A percentile compares a stretch with the other conserved stretches of the same genome.
Conservation (phyloP, 92 coral and sea anemone species). For the Actinernus sp. region DNA sequence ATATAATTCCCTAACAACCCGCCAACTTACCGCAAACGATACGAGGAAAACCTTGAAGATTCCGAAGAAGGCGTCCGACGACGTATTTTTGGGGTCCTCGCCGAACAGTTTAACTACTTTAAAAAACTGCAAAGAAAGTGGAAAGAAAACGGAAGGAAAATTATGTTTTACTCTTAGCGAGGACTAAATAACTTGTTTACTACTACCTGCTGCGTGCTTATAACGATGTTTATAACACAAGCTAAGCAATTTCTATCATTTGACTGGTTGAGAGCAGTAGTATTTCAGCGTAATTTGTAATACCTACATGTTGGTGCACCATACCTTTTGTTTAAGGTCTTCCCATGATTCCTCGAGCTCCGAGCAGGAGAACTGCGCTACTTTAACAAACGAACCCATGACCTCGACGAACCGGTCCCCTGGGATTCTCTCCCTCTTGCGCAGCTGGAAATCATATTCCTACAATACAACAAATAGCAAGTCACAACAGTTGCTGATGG, state of each 20-base stretch:
- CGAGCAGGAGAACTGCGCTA: constrained; percentile 83
- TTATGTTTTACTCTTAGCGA: too few relatives aligned
- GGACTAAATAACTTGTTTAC: neutral
- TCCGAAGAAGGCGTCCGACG: constrained; percentile 94
- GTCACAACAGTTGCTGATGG: too few relatives aligned
- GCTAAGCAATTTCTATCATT: too few relatives aligned
- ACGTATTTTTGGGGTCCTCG: constrained; percentile 86
- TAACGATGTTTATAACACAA: neutral
- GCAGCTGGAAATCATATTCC: constrained; percentile 92
- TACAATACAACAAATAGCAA: constrained; percentile 12
- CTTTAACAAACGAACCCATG: constrained; percentile 87
- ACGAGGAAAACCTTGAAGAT: constrained; percentile 88
- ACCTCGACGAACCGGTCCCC: constrained; percentile 85
- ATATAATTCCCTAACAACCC: too few relatives aligned
- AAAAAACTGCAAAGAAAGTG: constrained; percentile 62
- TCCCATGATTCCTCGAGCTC: constrained; percentile 96
- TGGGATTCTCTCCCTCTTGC: constrained; percentile 76
- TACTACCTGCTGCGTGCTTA: neutral
- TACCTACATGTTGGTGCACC: too few relatives aligned
- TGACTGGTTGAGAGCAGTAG: too few relatives aligned
- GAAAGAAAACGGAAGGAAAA: too few relatives aligned
- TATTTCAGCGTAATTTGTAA: too few relatives aligned
- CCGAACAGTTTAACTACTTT: constrained; percentile 93
- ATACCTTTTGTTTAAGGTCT: constrained; percentile 90
- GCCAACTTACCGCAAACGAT: constrained; percentile 90